Evolutionary conservation across 2,797 vertebrate species (phyloP).

Genomic region (Chelon auratus): DNA sequence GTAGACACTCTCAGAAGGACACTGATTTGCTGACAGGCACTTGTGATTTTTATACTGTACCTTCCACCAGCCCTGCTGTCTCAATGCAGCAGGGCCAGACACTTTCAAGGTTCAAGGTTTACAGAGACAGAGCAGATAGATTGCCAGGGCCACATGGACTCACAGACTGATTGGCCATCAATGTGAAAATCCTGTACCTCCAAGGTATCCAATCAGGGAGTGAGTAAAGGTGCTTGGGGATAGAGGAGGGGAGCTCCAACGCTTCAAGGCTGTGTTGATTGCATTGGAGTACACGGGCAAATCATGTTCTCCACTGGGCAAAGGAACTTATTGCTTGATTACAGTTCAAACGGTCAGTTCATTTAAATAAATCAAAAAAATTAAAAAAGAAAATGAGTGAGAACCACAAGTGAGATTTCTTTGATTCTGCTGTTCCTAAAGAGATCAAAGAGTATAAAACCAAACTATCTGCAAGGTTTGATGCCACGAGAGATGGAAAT

Average conservation of each 20-base stretch:
- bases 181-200: slow-evolving; percentile 32
- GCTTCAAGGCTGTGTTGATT: slow-evolving; percentile 40
- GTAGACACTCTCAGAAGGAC: slow-evolving; percentile 73
- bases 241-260: slow-evolving; percentile 21
- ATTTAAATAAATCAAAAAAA: slow-evolving; percentile 1
- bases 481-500: slow-evolving; percentile 3
- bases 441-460: too few species aligned
- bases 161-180: slow-evolving; percentile 49
- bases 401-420: too few species aligned
- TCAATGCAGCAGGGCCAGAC: slow-evolving; percentile 63
- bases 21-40: slow-evolving; percentile 70
- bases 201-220: slow-evolving; percentile 41
- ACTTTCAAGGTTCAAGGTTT: slow-evolving; percentile 54
- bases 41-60: slow-evolving; percentile 79
- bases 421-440: too few species aligned
- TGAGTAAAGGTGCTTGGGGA: slow-evolving; percentile 9
- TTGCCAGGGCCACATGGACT: slow-evolving; percentile 58
- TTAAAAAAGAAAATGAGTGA: too few species aligned
- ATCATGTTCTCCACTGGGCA: slow-evolving; percentile 51
- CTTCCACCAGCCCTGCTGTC: slow-evolving; percentile 74
- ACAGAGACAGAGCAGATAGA: slow-evolving; percentile 61
- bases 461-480: slow-evolving; percentile 8
- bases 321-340: slow-evolving; percentile 21
- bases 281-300: slow-evolving; percentile 34
- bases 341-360: slow-evolving; percentile 20